A percentile compares a stretch with the other conserved stretches of the same genome.
phyloP scores from a whole-genome alignment of 2,113 vertebrate genomes.

The Sminthopsis crassicaudata region DNA sequence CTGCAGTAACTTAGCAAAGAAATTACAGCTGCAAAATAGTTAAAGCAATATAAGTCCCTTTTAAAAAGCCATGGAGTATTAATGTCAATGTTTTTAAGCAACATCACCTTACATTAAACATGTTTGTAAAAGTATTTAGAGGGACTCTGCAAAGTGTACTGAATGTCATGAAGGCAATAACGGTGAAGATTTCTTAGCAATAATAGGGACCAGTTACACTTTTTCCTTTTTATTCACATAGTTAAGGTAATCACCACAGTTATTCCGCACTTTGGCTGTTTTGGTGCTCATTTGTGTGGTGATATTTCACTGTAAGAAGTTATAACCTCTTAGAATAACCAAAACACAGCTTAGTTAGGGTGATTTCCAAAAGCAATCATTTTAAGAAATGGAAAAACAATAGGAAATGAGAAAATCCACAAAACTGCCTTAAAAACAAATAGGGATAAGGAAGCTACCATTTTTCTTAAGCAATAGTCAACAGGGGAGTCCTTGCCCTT shows the following conservation, averaged over 20 bases:
- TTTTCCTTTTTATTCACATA: constrained; percentile 47
- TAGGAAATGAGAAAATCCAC: constrained; percentile 9
- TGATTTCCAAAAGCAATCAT: constrained; percentile 37
- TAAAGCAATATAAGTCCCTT: constrained; percentile 83
- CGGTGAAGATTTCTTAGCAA: constrained; percentile 81
- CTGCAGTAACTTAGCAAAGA: constrained; percentile 81
- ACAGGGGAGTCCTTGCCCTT: neutral
- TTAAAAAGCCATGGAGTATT: constrained; percentile 83
- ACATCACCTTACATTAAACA: constrained; percentile 55
- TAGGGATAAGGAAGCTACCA: neutral
- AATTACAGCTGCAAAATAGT: constrained; percentile 73
- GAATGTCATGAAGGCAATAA: constrained; percentile 69
- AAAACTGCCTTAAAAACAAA: constrained; percentile 70
- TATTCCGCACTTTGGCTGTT: constrained; percentile 59
- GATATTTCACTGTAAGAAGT: constrained; percentile 51
- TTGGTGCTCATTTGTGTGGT: constrained; percentile 51
- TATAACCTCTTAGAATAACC: neutral
- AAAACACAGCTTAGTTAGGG: constrained; percentile 21
- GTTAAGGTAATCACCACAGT: constrained; percentile 53
- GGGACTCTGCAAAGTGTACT: constrained; percentile 60
- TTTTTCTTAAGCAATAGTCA: neutral
- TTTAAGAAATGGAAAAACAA: constrained; percentile 6
- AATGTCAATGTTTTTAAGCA: constrained; percentile 54
- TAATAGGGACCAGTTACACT: constrained; percentile 68
- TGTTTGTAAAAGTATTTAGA: constrained; percentile 42